Evolutionary conservation across 2,113 vertebrate genomes (phyloP).

Genomic region (Elephas maximus): DNA sequence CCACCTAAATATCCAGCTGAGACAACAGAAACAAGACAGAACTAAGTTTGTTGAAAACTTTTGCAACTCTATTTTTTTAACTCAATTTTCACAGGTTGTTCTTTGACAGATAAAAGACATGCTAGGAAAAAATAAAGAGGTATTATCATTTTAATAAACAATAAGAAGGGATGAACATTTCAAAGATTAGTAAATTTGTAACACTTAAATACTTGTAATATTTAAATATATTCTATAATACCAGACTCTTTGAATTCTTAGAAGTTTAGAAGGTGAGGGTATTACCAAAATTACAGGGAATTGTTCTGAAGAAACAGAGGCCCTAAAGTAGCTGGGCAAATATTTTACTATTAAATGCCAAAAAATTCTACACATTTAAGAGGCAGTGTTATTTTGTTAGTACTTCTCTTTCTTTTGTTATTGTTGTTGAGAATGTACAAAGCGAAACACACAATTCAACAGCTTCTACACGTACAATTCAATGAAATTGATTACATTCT

Average conservation of each 20-base stretch:
- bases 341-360: slow-evolving; percentile 46
- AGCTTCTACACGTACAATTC: too few species aligned
- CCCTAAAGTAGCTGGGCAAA: neutral
- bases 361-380: neutral
- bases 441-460: too few species aligned
- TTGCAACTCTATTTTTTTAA: neutral
- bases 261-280: slow-evolving; percentile 3
- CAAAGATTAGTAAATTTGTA: neutral
- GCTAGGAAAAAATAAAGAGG: neutral
- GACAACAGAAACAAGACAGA: neutral
- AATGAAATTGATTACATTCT: neutral
- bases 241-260: slow-evolving; percentile 14
- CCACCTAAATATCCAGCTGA: neutral
- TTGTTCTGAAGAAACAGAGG: neutral
- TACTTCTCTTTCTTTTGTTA: neutral
- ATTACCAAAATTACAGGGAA: neutral
- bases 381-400: neutral
- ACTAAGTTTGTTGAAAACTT: neutral
- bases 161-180: neutral
- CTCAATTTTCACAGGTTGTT: neutral
- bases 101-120: neutral
- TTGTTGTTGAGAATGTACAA: neutral
- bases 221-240: neutral
- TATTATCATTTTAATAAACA: neutral
- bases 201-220: neutral